Base-by-base conservation (phyloP, 2,888 invertebrate species). In the Plebejus anna region DNA sequence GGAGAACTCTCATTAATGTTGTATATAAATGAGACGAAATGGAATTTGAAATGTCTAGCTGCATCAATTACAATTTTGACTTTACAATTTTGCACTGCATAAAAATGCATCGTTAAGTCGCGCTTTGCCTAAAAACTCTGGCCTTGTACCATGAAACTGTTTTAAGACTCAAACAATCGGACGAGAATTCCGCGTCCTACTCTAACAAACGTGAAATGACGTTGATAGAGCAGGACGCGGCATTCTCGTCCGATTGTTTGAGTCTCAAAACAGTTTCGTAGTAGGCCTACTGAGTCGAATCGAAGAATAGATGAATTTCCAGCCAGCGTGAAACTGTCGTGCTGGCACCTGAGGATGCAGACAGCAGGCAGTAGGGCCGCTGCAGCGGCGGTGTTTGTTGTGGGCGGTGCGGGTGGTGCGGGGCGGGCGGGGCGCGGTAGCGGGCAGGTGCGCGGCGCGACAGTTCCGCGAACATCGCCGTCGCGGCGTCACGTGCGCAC, bases 341-440 rank as follows among this genome's bases (percentile, higher is more conserved):
- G 66, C 13, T 36, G 85, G 84, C 83, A 87, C 85, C 85, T 84
- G 78, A 85, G 85, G 87, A 88, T 89, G 90, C 89, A 88, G 88
- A 89, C 89, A 88, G 88, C 86, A 88, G 88, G 89, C 89, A 88
- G 88, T 86, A 87, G 90, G 85, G 85, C 88, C 88, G 89, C 90
- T 90, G 90, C 90, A 89, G 88, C 91, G 88, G 87, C 90, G 89
- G 89, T 90, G 90, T 89, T 90, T 90, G 90, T 90, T 90, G 91
- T 87, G 87, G 89, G 89, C 87, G 89, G 89, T 82, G 83, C 84
- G 82, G 86, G 82, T 85, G 84, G 84, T 81, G 81, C 83, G 81
- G 82, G 83, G 82, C 84, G 85, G 83, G 80, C 83, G 80, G 81
- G 83, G 81, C 85, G 85, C 85, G 87, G 22, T 22, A 22, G 22